phyloP scores from a whole-genome alignment of 1,140 invertebrate species.

The Bactericera cockerelli region DNA sequence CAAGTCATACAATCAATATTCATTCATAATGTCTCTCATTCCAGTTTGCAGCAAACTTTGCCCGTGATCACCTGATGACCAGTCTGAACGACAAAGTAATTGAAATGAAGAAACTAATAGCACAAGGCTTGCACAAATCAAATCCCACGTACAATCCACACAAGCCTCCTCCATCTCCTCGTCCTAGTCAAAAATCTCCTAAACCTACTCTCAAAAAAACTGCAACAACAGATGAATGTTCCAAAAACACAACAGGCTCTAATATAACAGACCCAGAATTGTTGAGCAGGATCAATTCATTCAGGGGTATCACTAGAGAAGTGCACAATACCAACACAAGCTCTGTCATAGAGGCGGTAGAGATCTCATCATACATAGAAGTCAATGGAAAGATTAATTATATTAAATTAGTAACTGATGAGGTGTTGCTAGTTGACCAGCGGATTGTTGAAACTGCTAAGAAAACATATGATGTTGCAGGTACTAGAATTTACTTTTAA shows the following conservation, averaged over 20 bases:
- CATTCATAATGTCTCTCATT: too few relatives aligned
- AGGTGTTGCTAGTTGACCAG: slow-evolving; percentile 65
- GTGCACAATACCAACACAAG: slow-evolving; percentile 25
- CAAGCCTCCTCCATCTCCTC: slow-evolving; percentile 20
- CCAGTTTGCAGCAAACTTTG: slow-evolving; percentile 79
- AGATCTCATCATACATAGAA: slow-evolving; percentile 39
- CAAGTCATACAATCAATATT: too few relatives aligned
- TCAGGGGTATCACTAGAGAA: slow-evolving; percentile 44
- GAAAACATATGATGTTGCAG: slow-evolving; percentile 68
- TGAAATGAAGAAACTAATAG: slow-evolving; percentile 48
- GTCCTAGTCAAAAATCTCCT: slow-evolving; percentile 27
- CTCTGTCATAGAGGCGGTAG: slow-evolving; percentile 11
- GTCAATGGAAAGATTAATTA: slow-evolving; percentile 53
- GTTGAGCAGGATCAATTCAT: slow-evolving; percentile 43
- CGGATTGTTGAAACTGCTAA: slow-evolving; percentile 63
- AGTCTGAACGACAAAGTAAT: slow-evolving; percentile 57
- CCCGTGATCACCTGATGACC: slow-evolving; percentile 60
- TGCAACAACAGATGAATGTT: slow-evolving; percentile 28
- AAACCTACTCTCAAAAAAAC: slow-evolving; percentile 31
- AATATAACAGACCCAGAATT: slow-evolving; percentile 52
- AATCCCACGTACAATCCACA: background rate
- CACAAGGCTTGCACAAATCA: slow-evolving; percentile 32
- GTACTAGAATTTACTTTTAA: slow-evolving; percentile 33
- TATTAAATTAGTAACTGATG: slow-evolving; percentile 63
- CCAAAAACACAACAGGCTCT: slow-evolving; percentile 44